Conservation (phyloP, 2,888 invertebrate species). For the Hedychridium roseum region DNA sequence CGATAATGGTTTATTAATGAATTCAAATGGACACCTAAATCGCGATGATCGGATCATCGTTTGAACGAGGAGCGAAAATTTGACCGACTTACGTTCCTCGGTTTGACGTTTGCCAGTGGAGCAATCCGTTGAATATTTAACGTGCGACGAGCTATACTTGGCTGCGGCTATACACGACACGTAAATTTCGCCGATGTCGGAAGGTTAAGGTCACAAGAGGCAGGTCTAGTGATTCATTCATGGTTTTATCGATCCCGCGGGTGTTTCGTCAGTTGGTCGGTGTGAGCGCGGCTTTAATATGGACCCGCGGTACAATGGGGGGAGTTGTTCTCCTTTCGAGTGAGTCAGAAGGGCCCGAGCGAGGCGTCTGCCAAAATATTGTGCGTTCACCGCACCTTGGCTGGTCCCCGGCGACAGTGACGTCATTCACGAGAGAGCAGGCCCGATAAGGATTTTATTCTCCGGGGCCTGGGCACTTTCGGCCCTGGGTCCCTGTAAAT, state of each 20-base stretch:
- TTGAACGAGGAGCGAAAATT: no score
- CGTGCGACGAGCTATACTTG: background rate
- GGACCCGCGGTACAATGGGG: conserved; percentile 35
- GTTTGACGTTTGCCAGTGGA: background rate
- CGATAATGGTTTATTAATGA: no score
- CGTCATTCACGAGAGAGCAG: conserved; percentile 30
- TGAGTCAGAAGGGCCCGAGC: conserved; percentile 30
- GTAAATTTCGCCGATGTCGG: no score
- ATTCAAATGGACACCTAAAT: no score
- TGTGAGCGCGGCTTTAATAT: conserved; percentile 36
- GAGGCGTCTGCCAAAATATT: conserved; percentile 45
- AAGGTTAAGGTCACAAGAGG: conserved; percentile 28
- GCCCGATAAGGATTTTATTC: conserved; percentile 15
- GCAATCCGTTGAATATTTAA: background rate
- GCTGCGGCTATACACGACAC: no score
- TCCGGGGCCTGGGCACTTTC: no score
- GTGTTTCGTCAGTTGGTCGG: background rate
- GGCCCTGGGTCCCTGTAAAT: conserved; percentile 1
- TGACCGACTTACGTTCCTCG: background rate
- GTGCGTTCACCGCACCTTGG: conserved; percentile 10
- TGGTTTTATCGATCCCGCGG: conserved; percentile 27
- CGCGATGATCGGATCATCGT: no score
- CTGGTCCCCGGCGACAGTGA: conserved; percentile 30
- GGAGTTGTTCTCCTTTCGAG: conserved; percentile 36
- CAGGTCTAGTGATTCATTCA: conserved; percentile 32